These are phyloP conservation scores for Drosophila quadrilineata DNA, from an alignment of 1,140 invertebrate species.

Conservation along the genomic window DNA sequence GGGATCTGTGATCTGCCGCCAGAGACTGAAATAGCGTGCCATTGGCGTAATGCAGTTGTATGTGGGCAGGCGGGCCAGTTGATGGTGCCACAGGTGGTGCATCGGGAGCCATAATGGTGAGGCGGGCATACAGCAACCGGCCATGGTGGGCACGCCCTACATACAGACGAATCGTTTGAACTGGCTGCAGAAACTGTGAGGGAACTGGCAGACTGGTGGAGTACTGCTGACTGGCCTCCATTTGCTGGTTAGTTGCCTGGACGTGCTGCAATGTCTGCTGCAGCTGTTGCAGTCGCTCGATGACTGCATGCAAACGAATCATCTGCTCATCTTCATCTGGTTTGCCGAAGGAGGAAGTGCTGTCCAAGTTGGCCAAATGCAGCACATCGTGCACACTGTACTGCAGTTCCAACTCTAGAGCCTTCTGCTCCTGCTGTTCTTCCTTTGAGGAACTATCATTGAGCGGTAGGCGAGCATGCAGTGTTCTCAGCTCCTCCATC, in stretches of 20 bases:
- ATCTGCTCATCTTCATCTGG: slow-evolving; percentile 8
- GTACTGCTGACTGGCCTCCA: background rate
- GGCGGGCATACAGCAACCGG: slow-evolving; percentile 46
- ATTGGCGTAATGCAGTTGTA: slow-evolving; percentile 58
- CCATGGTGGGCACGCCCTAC: slow-evolving; percentile 30
- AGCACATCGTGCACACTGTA: slow-evolving; percentile 50
- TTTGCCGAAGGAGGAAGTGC: background rate
- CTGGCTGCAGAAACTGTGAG: background rate
- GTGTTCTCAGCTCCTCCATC: slow-evolving; percentile 44
- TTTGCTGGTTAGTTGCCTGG: background rate
- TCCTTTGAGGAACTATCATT: slow-evolving; percentile 18
- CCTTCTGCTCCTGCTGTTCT: background rate
- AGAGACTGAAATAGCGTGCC: slow-evolving; percentile 65
- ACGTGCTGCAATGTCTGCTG: slow-evolving; percentile 22
- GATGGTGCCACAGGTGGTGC: slow-evolving; percentile 38
- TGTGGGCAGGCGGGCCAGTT: slow-evolving; percentile 39
- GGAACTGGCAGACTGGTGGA: background rate
- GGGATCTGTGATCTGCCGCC: slow-evolving; percentile 39
- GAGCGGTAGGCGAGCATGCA: slow-evolving; percentile 7
- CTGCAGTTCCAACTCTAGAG: slow-evolving; percentile 23
- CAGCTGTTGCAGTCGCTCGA: slow-evolving; percentile 45
- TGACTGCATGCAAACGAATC: slow-evolving; percentile 49
- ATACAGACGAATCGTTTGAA: slow-evolving; percentile 44
- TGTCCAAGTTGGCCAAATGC: slow-evolving; percentile 36
- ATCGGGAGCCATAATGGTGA: slow-evolving; percentile 15